Conservation (phyloP, 1,140 invertebrate genomes). For the Ceratoteleas bidentatus region DNA sequence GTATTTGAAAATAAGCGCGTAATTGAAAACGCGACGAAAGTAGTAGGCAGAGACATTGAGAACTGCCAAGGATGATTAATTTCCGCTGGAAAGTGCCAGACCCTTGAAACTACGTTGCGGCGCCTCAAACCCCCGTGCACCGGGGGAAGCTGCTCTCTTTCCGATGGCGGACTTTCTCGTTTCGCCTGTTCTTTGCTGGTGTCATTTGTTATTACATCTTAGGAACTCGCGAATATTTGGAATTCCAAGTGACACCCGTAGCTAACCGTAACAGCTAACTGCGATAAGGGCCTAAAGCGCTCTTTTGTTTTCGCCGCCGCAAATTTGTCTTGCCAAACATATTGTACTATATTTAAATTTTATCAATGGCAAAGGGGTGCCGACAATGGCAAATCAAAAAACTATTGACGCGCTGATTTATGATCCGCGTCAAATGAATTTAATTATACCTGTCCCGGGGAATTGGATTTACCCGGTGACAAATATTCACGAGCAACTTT, state of each 20-base stretch:
- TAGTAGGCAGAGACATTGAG: no score
- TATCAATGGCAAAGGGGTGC: slow-evolving; percentile 13
- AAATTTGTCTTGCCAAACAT: slow-evolving; percentile 52
- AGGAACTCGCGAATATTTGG: slow-evolving; percentile 79
- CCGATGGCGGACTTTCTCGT: no score
- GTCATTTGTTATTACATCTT: slow-evolving; percentile 80
- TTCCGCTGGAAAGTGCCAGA: no score
- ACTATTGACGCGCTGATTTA: slow-evolving; percentile 20
- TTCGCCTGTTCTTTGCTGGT: slow-evolving; percentile 76
- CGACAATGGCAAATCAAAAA: neutral
- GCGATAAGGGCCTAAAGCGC: slow-evolving; percentile 53
- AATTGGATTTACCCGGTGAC: no score
- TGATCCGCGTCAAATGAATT: neutral
- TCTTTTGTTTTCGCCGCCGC: slow-evolving; percentile 51
- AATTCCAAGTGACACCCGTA: slow-evolving; percentile 76
- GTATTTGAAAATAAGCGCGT: slow-evolving; percentile 70
- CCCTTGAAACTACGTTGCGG: no score
- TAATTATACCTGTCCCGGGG: no score
- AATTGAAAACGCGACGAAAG: no score
- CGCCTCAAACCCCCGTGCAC: no score
- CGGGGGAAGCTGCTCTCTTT: no score
- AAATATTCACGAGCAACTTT: no score
- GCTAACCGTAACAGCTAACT: slow-evolving; percentile 38
- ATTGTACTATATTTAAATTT: slow-evolving; percentile 46
- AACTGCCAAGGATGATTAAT: no score